A percentile compares a stretch with the other conserved stretches of the same genome.
phyloP scores from a whole-genome alignment of 2,113 vertebrate genomes.

The Excalfactoria chinensis region DNA sequence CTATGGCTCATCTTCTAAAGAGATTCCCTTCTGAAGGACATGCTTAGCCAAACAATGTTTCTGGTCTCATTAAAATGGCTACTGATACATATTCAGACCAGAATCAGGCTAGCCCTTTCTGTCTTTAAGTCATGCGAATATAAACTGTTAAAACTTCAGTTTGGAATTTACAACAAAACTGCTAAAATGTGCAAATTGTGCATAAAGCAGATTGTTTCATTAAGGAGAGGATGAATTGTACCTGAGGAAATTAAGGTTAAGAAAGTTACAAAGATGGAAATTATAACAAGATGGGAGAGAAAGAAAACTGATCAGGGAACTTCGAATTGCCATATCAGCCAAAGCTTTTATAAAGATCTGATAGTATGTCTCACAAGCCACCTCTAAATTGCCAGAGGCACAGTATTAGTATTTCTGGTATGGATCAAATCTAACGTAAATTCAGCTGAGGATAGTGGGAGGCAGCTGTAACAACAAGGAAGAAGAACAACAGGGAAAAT shows the following conservation, averaged over 20 bases:
- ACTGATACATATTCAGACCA: not conserved
- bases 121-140: not conserved
- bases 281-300: not conserved
- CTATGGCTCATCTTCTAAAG: not conserved
- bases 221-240: not conserved
- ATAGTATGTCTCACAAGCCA: not conserved
- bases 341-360: not conserved
- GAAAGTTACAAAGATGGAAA: not conserved
- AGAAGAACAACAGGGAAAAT: constrained; percentile 71
- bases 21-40: not conserved
- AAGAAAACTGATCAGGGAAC: not conserved
- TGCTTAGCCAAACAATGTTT: not conserved
- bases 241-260: not conserved
- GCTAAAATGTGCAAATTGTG: not conserved
- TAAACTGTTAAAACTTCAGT: not conserved
- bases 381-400: not conserved
- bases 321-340: not conserved
- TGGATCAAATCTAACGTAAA: not conserved
- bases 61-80: not conserved
- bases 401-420: not conserved
- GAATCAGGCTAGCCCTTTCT: not conserved
- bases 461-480: not conserved
- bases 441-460: not conserved
- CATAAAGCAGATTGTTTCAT: not conserved
- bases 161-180: not conserved